phyloP scores from a whole-genome alignment of 2,797 vertebrate genomes.

The Premnoplex brunnescens region DNA sequence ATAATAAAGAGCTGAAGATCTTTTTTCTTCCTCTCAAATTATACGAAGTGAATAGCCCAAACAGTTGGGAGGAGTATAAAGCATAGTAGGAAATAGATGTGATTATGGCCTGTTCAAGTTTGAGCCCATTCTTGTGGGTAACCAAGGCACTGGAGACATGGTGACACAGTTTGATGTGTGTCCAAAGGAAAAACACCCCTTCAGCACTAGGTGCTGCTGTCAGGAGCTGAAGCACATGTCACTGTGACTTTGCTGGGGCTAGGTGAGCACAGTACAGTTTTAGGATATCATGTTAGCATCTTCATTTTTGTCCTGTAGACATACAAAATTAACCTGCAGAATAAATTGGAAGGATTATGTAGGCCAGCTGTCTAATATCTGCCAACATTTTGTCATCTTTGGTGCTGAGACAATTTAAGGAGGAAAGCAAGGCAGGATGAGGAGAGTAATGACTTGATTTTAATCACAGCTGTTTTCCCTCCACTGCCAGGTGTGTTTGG shows the following conservation, averaged over 20 bases:
- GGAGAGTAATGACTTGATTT: neutral
- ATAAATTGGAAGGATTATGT: neutral
- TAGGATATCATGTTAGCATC: neutral
- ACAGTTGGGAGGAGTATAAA: neutral
- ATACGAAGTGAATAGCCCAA: neutral
- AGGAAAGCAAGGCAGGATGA: neutral
- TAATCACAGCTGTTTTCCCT: neutral
- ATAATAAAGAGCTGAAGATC: neutral
- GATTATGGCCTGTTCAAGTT: neutral
- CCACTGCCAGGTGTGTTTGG: neutral
- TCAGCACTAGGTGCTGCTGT: neutral
- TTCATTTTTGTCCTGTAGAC: neutral
- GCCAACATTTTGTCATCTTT: neutral
- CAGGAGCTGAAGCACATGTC: neutral
- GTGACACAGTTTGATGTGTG: rapidly evolving
- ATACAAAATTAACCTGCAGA: neutral
- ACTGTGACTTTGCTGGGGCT: neutral
- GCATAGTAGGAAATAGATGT: neutral
- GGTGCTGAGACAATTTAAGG: neutral
- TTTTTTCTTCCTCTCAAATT: neutral
- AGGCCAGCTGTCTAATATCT: neutral
- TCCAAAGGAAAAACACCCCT: neutral
- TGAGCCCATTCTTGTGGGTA: neutral
- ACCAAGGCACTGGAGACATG: rapidly evolving
- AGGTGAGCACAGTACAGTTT: neutral